Percentiles rank a stretch among this genome's conserved stretches.
These are phyloP conservation scores for Nephrocerus scutellatus DNA, from an alignment of 2,888 invertebrate species.

Conservation along the genomic window DNA sequence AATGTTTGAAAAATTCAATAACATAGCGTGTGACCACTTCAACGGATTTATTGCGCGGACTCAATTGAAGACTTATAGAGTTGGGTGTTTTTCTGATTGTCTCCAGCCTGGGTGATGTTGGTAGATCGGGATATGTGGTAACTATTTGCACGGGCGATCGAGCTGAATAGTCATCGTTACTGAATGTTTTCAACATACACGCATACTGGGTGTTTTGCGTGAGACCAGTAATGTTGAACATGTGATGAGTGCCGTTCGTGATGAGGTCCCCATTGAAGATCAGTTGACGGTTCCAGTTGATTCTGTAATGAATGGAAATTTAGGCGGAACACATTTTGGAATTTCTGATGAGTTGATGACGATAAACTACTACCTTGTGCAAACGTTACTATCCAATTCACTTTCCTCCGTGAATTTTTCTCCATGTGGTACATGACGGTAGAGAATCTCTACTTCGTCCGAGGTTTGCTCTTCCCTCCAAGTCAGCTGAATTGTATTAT, in stretches of 20 bases:
- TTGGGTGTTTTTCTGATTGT: slow-evolving; percentile 36
- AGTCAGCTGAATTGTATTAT: slow-evolving; percentile 26
- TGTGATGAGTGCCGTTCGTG: slow-evolving; percentile 28
- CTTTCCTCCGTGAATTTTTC: slow-evolving; percentile 24
- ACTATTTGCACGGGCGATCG: slow-evolving; percentile 48
- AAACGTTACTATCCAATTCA: slow-evolving; percentile 35
- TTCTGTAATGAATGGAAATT: slow-evolving; percentile 27
- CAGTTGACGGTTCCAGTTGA: slow-evolving; percentile 36
- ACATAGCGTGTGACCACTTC: slow-evolving; percentile 42
- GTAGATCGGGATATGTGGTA: slow-evolving; percentile 54
- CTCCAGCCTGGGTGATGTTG: slow-evolving; percentile 41
- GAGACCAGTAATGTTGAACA: slow-evolving; percentile 47
- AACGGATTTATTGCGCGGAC: slow-evolving; percentile 27
- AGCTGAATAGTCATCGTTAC: slow-evolving; percentile 42
- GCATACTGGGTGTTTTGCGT: slow-evolving; percentile 66
- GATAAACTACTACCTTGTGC: slow-evolving; percentile 19
- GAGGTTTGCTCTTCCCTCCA: slow-evolving; percentile 37
- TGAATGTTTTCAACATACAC: slow-evolving; percentile 63
- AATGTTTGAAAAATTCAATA: slow-evolving; percentile 39
- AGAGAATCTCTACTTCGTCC: slow-evolving; percentile 34
- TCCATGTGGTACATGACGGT: slow-evolving; percentile 24
- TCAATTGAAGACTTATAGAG: slow-evolving; percentile 53
- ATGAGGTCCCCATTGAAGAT: slow-evolving; percentile 29
- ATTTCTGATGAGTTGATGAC: background rate
- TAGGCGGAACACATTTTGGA: background rate